Conservation (phyloP, 2,888 invertebrate species). For the Apamea crenata region DNA sequence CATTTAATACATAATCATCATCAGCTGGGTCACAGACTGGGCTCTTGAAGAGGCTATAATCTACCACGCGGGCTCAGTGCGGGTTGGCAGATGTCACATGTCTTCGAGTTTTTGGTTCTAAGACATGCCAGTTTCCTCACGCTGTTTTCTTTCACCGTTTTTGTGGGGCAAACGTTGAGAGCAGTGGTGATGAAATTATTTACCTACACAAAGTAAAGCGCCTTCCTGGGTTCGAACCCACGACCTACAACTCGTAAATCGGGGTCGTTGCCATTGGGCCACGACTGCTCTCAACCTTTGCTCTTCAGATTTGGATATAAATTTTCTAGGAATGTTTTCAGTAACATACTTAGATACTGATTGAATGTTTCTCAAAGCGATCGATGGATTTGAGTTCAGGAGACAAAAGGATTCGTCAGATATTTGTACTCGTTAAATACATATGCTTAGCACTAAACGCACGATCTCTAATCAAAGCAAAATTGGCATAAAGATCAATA, state of each 20-base stretch:
- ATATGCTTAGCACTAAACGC: neutral
- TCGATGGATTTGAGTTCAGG: conserved; percentile 13
- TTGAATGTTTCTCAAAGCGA: conserved; percentile 17
- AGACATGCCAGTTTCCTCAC: neutral
- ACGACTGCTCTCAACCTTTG: neutral
- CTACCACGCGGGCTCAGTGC: too few species aligned
- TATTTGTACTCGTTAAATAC: conserved; percentile 26
- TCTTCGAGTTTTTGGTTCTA: neutral
- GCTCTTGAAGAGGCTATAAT: too few species aligned
- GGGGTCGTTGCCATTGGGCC: too few species aligned
- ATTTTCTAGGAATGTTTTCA: conserved; percentile 15
- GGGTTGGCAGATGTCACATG: neutral
- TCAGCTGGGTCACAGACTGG: too few species aligned
- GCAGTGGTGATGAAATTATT: neutral
- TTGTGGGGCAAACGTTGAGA: neutral
- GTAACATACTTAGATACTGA: conserved; percentile 18
- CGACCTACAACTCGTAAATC: neutral
- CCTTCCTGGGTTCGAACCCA: neutral
- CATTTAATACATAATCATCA: too few species aligned
- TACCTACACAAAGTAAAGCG: neutral
- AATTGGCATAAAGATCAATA: neutral
- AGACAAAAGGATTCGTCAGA: conserved; percentile 46
- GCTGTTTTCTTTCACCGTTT: neutral
- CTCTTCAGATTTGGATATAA: neutral
- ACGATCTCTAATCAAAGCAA: neutral